Conservation (phyloP, 2,113 vertebrate species). For the Laterallus jamaicensis region DNA sequence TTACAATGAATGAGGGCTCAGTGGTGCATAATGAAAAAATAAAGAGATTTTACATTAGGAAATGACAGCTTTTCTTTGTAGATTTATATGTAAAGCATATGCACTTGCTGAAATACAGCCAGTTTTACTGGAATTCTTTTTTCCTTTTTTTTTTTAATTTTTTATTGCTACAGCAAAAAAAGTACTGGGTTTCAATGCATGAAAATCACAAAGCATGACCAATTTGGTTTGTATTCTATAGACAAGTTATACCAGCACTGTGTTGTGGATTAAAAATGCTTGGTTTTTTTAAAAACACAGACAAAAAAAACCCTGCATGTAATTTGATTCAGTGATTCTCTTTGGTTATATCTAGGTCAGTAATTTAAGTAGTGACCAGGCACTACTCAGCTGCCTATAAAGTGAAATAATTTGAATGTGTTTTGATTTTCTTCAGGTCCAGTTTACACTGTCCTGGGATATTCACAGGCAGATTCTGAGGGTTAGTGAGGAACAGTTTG, state of each 20-base stretch:
- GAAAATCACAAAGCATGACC: not conserved
- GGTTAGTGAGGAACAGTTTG: not conserved
- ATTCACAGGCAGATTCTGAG: not conserved
- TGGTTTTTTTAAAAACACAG: not conserved
- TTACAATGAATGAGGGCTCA: not conserved
- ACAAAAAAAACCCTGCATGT: not conserved
- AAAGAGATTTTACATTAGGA: slow-evolving; percentile 10
- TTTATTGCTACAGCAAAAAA: not conserved
- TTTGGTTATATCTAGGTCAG: not conserved
- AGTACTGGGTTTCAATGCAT: not conserved
- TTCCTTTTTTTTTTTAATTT: not conserved
- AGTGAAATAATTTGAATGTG: not conserved
- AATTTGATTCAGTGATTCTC: not conserved
- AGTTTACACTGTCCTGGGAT: not conserved
- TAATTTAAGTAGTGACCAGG: not conserved
- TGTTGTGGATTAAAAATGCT: not conserved
- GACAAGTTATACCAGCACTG: not conserved
- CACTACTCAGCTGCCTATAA: not conserved
- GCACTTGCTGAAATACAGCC: not conserved
- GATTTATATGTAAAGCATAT: not conserved
- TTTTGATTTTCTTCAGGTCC: not conserved
- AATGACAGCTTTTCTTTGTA: not conserved
- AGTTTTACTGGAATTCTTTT: not conserved
- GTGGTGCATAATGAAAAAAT: slow-evolving; percentile 3
- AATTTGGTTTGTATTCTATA: not conserved